phyloP scores from a whole-genome alignment of 2,113 vertebrate genomes.

The Danionella cerebrum region DNA sequence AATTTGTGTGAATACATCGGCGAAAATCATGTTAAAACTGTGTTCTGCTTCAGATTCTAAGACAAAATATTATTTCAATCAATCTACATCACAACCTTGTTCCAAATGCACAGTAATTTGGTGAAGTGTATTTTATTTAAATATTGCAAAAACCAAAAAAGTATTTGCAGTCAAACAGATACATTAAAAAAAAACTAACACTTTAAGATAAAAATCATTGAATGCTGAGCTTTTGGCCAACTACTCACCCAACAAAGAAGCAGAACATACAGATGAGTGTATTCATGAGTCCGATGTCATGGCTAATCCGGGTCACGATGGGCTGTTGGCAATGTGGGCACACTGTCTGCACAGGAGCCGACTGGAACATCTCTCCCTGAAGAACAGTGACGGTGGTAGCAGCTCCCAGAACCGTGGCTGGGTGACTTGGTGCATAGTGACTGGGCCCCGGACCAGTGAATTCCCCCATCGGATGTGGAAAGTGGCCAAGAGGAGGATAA shows the following conservation, averaged over 20 bases:
- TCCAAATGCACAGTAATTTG: too few species aligned
- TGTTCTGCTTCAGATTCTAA: too few species aligned
- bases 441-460: conserved; percentile 62
- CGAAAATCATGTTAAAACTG: too few species aligned
- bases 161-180: too few species aligned
- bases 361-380: conserved; percentile 94
- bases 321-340: conserved; percentile 97
- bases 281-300: conserved; percentile 92
- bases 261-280: conserved; percentile 93
- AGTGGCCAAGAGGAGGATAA: conserved; percentile 66
- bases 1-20: too few species aligned
- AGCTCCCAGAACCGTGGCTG: conserved; percentile 79
- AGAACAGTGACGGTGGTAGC: conserved; percentile 90
- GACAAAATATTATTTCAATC: too few species aligned
- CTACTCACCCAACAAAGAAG: conserved; percentile 89
- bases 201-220: neutral
- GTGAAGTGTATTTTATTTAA: too few species aligned
- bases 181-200: too few species aligned
- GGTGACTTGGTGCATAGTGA: conserved; percentile 75
- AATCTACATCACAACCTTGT: too few species aligned
- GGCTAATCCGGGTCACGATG: conserved; percentile 88
- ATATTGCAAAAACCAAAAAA: too few species aligned
- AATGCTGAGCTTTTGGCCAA: neutral
- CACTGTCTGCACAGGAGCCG: conserved; percentile 84
- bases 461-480: conserved; percentile 56